Conservation (phyloP, 2,888 invertebrate species). For the Notocelia uddmanniana region DNA sequence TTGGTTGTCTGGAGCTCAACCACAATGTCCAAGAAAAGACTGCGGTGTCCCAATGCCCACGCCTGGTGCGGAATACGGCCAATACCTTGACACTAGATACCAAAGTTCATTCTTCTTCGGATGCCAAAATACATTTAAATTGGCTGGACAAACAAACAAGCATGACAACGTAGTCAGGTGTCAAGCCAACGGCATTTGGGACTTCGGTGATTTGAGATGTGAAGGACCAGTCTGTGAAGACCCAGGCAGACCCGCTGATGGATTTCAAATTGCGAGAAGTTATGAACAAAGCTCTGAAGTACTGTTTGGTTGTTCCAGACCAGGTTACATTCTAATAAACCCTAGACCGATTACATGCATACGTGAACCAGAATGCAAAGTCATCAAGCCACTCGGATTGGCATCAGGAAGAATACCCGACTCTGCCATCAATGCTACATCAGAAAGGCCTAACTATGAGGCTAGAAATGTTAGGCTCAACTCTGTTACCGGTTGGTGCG, state of each 20-base stretch:
- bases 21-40: constrained; percentile 94
- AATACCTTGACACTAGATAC: constrained; percentile 94
- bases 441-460: constrained; percentile 96
- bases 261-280: constrained; percentile 93
- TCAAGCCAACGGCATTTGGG: constrained; percentile 97
- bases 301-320: constrained; percentile 94
- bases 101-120: constrained; percentile 98
- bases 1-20: constrained; percentile 94
- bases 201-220: constrained; percentile 97
- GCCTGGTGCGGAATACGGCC: constrained; percentile 97
- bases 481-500: constrained; percentile 98
- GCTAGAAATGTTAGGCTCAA: constrained; percentile 95
- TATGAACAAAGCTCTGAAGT: constrained; percentile 97
- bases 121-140: constrained; percentile 97
- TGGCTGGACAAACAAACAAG: constrained; percentile 96
- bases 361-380: constrained; percentile 96
- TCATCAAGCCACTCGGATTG: constrained; percentile 95
- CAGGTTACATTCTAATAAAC: constrained; percentile 97
- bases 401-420: constrained; percentile 97
- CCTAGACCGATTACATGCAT: constrained; percentile 96
- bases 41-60: constrained; percentile 97
- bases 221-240: constrained; percentile 99
- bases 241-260: constrained; percentile 97
- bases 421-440: constrained; percentile 97
- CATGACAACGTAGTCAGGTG: constrained; percentile 97